Evolutionary conservation across 1,140 invertebrate species (phyloP), one percentile per base, ranked within the genome.

Genomic region (Drosophila sulfurigaster): DNA sequence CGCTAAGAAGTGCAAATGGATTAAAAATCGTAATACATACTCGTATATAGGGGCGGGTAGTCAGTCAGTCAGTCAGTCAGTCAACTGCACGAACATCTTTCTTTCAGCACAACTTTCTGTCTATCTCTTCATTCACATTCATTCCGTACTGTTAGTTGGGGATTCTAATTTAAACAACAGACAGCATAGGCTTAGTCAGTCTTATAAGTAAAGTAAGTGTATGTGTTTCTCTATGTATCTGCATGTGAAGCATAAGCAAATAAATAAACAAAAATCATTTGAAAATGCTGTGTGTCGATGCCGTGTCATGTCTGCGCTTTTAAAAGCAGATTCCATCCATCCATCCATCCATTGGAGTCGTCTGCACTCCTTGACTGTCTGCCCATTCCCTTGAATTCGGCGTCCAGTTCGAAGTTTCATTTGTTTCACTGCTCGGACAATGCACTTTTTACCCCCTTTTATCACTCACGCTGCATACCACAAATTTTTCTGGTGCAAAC

Each of bases 11-110:
- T 8, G 35, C 35, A 4, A 16, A 30, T 6, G 30, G 25, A n/a
- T 8, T 41, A 20, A 35, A 7, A 25, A 52, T 25, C n/a, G 49
- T 25, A 62, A 25, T 58, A 38, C 35, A 25, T 58, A 38, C 35
- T 43, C 41, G 41, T 45, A 54, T 54, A 3, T 30, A 59, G 15
- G 74, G 74, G 74, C 46, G 74, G 74, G 74, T n/a, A 48, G 35
- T 38, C 35, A 38, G 35, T 59, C 64, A 28, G 43, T 48, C 58
- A 74, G 71, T 74, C 65, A 67, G 49, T 52, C 20, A 83, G 82
- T 88, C 82, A 87, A 78, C 79, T 80, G 76, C 67, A 62, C 76
- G 77, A 78, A 83, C 83, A 81, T 83, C 83, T 88, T 88, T 57
- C 32, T 78, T 60, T 65, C 66, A 54, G 3, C 3, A 43, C 67